phyloP scores from a whole-genome alignment of 2,888 invertebrate species.

The Drosophila engyochracea region DNA sequence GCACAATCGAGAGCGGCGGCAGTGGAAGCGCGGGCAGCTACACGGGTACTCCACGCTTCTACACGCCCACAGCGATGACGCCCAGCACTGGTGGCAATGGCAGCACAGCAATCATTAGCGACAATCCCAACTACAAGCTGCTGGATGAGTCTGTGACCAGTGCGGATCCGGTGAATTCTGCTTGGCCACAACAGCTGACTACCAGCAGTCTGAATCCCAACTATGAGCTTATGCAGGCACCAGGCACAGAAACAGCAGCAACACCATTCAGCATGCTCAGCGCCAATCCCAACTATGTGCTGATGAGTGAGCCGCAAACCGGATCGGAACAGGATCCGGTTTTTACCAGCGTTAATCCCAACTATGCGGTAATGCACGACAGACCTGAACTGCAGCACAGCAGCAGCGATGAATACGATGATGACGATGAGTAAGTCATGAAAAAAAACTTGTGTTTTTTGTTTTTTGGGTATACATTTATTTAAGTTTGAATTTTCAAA shows the following conservation, averaged over 20 bases:
- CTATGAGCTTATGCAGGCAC: constrained; percentile 75
- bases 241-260: constrained; percentile 7
- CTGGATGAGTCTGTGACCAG: constrained; percentile 75
- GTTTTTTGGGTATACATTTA: neutral
- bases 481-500: neutral
- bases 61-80: constrained; percentile 63
- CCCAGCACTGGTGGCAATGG: constrained; percentile 46
- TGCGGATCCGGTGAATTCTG: constrained; percentile 25
- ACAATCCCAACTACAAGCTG: constrained; percentile 82
- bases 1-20: constrained; percentile 76
- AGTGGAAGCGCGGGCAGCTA: constrained; percentile 82
- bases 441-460: neutral
- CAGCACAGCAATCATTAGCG: constrained; percentile 59
- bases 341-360: constrained; percentile 69
- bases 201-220: constrained; percentile 76
- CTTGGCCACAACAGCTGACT: constrained; percentile 49
- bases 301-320: constrained; percentile 71
- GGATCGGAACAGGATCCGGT: constrained; percentile 11
- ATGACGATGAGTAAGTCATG: constrained; percentile 44
- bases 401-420: constrained; percentile 60
- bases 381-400: constrained; percentile 29
- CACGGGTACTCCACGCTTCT: constrained; percentile 74
- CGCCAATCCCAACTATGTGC: constrained; percentile 72
- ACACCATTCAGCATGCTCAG: constrained; percentile 29
- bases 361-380: constrained; percentile 62